Conservation (phyloP, 2,113 vertebrate genomes). For the Arizona elegans region DNA sequence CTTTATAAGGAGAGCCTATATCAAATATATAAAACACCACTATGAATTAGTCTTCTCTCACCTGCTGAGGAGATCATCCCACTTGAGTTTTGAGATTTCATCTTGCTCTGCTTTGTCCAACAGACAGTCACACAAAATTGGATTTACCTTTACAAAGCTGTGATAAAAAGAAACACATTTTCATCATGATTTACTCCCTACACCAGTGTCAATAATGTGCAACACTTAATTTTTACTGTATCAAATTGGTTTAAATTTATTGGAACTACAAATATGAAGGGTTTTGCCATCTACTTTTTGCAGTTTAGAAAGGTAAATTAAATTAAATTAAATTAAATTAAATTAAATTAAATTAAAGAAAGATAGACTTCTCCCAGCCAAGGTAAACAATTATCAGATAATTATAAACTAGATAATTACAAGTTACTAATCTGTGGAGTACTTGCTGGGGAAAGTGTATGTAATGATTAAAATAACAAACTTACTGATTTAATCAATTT, state of each 20-base stretch:
- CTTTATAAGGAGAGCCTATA: neutral
- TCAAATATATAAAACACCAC: neutral
- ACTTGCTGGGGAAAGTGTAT: neutral
- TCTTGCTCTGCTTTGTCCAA: slow-evolving; percentile 88
- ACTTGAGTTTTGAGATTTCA: slow-evolving; percentile 78
- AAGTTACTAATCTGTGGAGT: neutral
- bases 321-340: neutral
- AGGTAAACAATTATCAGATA: neutral
- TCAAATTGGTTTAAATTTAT: neutral
- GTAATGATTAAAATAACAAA: neutral
- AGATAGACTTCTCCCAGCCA: neutral
- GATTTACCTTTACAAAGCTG: slow-evolving; percentile 87
- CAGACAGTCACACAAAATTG: slow-evolving; percentile 87
- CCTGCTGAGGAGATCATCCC: slow-evolving; percentile 92
- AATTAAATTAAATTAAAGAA: neutral
- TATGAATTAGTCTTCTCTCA: slow-evolving; percentile 43
- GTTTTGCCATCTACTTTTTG: neutral
- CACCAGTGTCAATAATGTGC: neutral
- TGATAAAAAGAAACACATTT: slow-evolving; percentile 8
- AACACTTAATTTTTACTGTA: neutral
- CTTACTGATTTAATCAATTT: neutral
- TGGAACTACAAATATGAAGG: neutral
- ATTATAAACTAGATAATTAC: neutral
- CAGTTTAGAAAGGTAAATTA: neutral
- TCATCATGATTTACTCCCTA: neutral